These are phyloP conservation scores for Porites evermanni DNA, from an alignment of 92 coral and sea anemone genomes.

Conservation along the genomic window DNA sequence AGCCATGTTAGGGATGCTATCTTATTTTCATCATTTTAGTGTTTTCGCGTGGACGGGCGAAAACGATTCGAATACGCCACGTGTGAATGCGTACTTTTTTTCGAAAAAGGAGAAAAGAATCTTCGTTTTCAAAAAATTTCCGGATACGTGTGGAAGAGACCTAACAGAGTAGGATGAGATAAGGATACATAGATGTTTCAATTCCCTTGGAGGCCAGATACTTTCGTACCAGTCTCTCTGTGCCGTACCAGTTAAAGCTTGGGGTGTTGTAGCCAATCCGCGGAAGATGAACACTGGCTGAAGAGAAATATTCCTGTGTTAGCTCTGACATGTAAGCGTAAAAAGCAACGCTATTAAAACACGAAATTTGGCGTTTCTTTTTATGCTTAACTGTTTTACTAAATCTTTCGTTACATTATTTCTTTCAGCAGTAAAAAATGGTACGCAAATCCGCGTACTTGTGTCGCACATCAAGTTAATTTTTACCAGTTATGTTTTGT, in stretches of 20 bases:
- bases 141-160: too few species aligned
- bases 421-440: not conserved
- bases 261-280: constrained; percentile 93
- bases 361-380: too few species aligned
- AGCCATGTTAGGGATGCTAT: too few species aligned
- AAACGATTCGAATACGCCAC: too few species aligned
- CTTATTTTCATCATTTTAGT: too few species aligned
- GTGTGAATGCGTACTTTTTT: too few species aligned
- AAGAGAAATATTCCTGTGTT: not conserved
- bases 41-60: too few species aligned
- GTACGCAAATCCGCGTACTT: not conserved
- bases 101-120: too few species aligned
- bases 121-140: not conserved
- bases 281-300: constrained; percentile 92
- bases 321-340: not conserved
- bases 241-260: constrained; percentile 97
- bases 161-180: not conserved
- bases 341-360: too few species aligned
- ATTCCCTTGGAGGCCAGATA: constrained; percentile 81
- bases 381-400: too few species aligned
- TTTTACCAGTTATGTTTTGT: too few species aligned
- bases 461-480: not conserved
- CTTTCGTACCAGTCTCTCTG: constrained; percentile 88
- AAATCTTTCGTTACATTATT: too few species aligned
- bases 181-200: constrained; percentile 88